Evolutionary conservation across 1,140 invertebrate genomes (phyloP), one percentile per base, ranked within the genome.

Genomic region (Campoletis sonorensis): DNA sequence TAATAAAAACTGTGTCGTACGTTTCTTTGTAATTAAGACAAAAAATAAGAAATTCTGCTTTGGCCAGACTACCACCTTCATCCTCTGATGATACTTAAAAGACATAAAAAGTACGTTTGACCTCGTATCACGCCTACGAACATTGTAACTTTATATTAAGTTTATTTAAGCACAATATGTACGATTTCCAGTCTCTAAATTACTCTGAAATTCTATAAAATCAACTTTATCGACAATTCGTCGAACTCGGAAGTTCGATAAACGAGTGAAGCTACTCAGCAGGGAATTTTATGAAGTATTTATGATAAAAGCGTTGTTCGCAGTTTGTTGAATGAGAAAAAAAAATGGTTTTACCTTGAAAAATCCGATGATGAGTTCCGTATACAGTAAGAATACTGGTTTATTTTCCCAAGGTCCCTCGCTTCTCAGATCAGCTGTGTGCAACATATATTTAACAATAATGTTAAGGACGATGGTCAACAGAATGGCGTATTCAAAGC

Each of bases 341-440:
- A 21, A 58, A 58, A 58, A n/a, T 5, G 51, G 45, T 16, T 33
- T 80, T 84, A 91, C 90, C 94, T 96, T 96, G 92, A 96, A 94
- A 13, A 96, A 93, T 76, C 98, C 98, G 92, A 99, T 98, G 23
- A 99, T 94, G 67, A 99, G 93, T 93, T 99, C 99, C 18, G 98
- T 98, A 87, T 99, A 99, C 0, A 99, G 93, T 18, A 99, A 92
- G 88, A 98, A 99, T 1, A 99, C 98, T 16, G 98, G 98, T 92
- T 99, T 99, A 90, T 98, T 99, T 89, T 99, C 99, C 99, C 99
- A 99, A 8, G 98, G 98, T 82, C 97, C 98, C 88, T 99, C 98
- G 91, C 97, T 97, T 86, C 98, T 96, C 58, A 98, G 94, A 91
- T 99, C 98, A 77, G 99, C 95, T 0, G 97, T 95, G 91, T 99